phyloP scores from a whole-genome alignment of 2,888 invertebrate species.

The Cerceris ruficornis region DNA sequence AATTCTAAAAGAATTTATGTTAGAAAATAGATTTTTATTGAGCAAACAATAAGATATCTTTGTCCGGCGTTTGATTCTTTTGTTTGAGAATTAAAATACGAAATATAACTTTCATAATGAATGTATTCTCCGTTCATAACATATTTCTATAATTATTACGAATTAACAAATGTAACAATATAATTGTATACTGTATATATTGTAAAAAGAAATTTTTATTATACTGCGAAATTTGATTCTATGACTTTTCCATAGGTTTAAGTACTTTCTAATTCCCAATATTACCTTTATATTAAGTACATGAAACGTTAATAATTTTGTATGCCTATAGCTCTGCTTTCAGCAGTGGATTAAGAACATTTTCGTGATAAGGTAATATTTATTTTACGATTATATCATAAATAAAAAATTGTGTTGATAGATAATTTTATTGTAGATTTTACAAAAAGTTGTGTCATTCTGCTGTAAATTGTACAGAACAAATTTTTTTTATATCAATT shows the following conservation, averaged over 20 bases:
- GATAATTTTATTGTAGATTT: constrained; percentile 49
- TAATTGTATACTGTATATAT: background rate
- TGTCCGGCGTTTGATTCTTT: background rate
- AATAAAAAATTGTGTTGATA: constrained; percentile 11
- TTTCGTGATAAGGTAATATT: background rate
- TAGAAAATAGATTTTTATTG: constrained; percentile 4
- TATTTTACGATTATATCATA: background rate
- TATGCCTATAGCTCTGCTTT: too few species aligned
- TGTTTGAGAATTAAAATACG: background rate
- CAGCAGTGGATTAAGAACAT: background rate
- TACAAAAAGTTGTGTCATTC: constrained; percentile 36
- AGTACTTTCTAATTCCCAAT: constrained; percentile 22
- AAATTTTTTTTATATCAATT: constrained; percentile 10
- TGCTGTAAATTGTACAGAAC: constrained; percentile 10
- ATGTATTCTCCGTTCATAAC: too few species aligned
- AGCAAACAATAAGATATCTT: background rate
- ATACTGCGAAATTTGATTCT: constrained; percentile 22
- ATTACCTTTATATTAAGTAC: constrained; percentile 36
- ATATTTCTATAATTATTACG: too few species aligned
- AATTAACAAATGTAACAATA: too few species aligned
- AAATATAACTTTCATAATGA: too few species aligned
- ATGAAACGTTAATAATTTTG: too few species aligned
- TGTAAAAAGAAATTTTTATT: constrained; percentile 14
- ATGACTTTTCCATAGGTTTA: constrained; percentile 24
- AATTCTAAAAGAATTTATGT: constrained; percentile 40